Evolutionary conservation across 2,113 vertebrate species (phyloP).

Genomic region (Dipodomys stephensi): DNA sequence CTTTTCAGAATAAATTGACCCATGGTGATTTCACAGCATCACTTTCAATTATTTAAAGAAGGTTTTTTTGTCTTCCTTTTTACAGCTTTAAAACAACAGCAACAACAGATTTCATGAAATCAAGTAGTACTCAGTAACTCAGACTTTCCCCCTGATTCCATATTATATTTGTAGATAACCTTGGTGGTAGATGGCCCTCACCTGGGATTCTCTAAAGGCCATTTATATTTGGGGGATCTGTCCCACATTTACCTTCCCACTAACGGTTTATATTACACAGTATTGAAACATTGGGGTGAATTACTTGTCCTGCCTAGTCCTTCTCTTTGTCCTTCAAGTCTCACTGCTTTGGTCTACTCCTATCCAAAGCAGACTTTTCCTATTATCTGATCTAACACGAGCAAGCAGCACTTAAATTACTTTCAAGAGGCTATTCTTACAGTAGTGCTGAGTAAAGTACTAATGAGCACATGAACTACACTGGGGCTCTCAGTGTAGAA

Average conservation of each 20-base stretch:
- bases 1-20: constrained; percentile 25
- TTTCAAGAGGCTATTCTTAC: constrained; percentile 48
- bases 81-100: neutral
- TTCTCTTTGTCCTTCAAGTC: constrained; percentile 55
- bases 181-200: constrained; percentile 11
- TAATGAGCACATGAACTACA: neutral
- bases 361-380: neutral
- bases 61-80: neutral
- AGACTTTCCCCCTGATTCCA: constrained; percentile 1
- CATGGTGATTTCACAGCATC: neutral
- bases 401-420: constrained; percentile 40
- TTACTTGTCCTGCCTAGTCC: neutral
- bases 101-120: neutral
- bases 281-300: constrained; percentile 41
- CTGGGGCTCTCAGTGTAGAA: constrained; percentile 44
- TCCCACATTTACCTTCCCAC: constrained; percentile 21
- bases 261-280: constrained; percentile 1
- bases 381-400: neutral
- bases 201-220: neutral
- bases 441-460: constrained; percentile 44
- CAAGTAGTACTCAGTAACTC: constrained; percentile 37
- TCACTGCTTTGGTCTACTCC: neutral
- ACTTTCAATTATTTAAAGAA: neutral
- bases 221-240: neutral
- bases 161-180: constrained; percentile 31